These are phyloP conservation scores for Myotis pilosus DNA, from an alignment of 2,797 vertebrate species.

Conservation along the genomic window DNA sequence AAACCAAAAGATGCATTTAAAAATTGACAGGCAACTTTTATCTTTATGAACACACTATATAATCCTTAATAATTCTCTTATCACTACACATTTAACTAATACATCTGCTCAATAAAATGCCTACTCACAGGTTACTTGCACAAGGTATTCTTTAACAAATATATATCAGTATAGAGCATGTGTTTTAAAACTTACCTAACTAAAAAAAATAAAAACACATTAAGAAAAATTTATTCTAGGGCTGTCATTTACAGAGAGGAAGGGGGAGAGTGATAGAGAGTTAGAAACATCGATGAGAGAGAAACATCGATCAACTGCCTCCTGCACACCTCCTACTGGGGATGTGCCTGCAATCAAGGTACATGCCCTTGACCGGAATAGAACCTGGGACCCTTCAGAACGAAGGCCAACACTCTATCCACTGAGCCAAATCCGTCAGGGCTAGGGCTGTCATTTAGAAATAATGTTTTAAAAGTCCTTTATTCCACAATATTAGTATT, in stretches of 20 bases:
- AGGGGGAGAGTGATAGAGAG: too few relatives aligned
- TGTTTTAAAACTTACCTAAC: neutral
- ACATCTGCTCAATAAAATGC: neutral
- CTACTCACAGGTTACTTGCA: neutral
- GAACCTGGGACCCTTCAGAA: too few relatives aligned
- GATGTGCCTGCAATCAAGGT: too few relatives aligned
- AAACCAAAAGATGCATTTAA: neutral
- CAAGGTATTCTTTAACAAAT: neutral
- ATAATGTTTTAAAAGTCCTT: slow-evolving; percentile 25
- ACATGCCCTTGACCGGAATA: too few relatives aligned
- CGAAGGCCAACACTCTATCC: too few relatives aligned
- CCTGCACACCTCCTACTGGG: too few relatives aligned
- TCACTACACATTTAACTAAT: neutral
- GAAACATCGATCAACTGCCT: too few relatives aligned
- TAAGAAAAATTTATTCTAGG: slow-evolving; percentile 22
- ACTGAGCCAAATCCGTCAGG: too few relatives aligned
- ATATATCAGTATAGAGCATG: neutral
- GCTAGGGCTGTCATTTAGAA: neutral
- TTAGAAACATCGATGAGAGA: too few relatives aligned
- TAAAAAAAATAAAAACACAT: neutral
- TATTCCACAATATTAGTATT: neutral
- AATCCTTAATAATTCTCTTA: neutral
- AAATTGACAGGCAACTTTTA: neutral
- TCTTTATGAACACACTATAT: neutral
- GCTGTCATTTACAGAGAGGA: neutral